Base-by-base conservation (phyloP, 2,797 vertebrate species). In the Pseudomugil gertrudae region DNA sequence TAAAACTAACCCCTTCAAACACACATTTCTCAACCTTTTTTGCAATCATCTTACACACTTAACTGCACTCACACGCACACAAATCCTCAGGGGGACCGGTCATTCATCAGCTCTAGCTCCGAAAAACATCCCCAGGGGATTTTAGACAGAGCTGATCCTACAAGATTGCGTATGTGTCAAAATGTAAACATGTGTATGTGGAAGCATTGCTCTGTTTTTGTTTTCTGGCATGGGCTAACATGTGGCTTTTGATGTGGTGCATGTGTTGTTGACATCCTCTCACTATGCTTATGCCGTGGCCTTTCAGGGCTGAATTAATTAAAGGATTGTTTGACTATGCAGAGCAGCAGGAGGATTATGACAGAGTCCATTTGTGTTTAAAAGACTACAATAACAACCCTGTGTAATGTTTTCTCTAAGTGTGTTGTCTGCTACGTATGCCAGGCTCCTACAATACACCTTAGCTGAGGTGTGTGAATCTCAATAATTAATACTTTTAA, bases 41-140 rank as follows among this genome's bases (percentile, higher is more conserved):
- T 36, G 0, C 0, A 54, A 58, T 36, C 43, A 61, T 35, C 26
- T 33, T 5, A 43, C 57, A 60, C 23, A 55, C 56, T 59, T 2
- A 60, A 23, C 59, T 40, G 67, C 2, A 59, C 38, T 43, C 54
- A 76, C 24, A 50, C 53, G 29, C 36, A 58, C 2, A 36, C 63
- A 83, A 84, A 88, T 86, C 85, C 76, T 62, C 60, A 32, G 69
- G 61, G 24, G 68, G 80, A 66, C 3, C 10, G 19, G 57, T 84
- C 76, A 77, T 76, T 73, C 38, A 5, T 70, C 43, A 69, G 62
- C 56, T 78, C 70, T 65, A n/a, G 24, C 81, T 72, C 59, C 80
- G 79, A 86, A 87, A 90, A 93, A 91, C 88, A 91, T 86, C 85
- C 76, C 76, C 55, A 47, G 74, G 84, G 84, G 82, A 84, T 85